Evolutionary conservation across 1,140 invertebrate species (phyloP), one percentile per base, ranked within the genome.

Genomic region (Andrena cerasifolii): DNA sequence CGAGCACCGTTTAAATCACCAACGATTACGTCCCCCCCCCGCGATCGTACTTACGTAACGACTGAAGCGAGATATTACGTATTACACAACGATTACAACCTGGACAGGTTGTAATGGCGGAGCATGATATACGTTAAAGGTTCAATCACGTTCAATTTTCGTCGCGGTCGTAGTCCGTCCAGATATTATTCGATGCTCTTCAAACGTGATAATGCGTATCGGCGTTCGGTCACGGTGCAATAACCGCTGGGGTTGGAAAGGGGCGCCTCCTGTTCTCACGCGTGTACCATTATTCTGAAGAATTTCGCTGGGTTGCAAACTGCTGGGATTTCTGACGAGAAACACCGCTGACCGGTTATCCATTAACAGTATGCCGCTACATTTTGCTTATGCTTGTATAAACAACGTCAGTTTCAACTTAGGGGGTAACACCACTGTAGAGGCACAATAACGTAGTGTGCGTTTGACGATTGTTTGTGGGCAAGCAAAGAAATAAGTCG

Each of bases 91-190:
- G 61, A 74, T 74, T 74, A 74, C 40, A 54, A n/a, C 21, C 8
- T 24, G 16, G 72, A 74, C 62, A 45, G 49, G 2, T 0, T 53
- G 61, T 54, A 74, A 74, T 43, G 49, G 59, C 47, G 51, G 18
- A 18, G 61, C 45, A 65, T 54, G 58, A 54, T 65, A 51, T 65
- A 61, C 68, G 68, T 72, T 62, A 51, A 73, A 51, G 70, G 70
- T 31, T 62, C 58, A 36, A 73, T 73, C 70, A 62, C 43, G 24
- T 51, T 6, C 58, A 14, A 73, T 62, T 73, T 73, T 73, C 70
- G 49, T 73, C 51, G n/a, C 51, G 12, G 28, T 45, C 16, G 24
- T 10, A n/a, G 8, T 16, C 45, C 45, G 49, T 36, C 54, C 31
- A n/a, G 49, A 68, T 51, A 66, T 68, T 68, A 68, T 36, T 54